Evolutionary conservation across 2,888 invertebrate species (phyloP).

Genomic region (Acanthosepion esculentum): DNA sequence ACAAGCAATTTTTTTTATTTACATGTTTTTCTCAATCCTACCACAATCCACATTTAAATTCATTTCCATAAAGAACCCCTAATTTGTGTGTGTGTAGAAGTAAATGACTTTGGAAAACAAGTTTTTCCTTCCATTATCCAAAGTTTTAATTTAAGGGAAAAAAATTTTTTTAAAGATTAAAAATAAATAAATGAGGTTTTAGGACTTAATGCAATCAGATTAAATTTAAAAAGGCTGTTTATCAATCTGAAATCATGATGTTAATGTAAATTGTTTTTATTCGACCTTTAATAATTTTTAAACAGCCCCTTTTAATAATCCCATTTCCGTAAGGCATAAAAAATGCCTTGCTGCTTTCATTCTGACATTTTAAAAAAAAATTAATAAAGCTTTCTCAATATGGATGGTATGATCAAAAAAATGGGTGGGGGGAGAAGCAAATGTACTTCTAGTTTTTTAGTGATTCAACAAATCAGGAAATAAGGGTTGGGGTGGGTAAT

Average conservation of each 20-base stretch:
- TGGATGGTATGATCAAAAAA: not conserved
- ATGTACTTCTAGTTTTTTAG: not conserved
- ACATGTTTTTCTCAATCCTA: no score
- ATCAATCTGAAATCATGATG: not conserved
- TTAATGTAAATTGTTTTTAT: conserved; percentile 33
- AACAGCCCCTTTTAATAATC: not conserved
- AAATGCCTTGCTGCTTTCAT: not conserved
- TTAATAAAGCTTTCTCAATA: not conserved
- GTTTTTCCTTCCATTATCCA: not conserved
- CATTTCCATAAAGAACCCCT: not conserved
- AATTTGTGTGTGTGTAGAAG: not conserved
- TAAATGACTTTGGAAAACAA: not conserved
- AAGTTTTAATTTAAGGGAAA: not conserved
- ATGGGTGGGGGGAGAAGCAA: not conserved
- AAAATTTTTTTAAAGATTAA: not conserved
- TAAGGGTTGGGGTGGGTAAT: not conserved
- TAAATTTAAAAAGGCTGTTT: not conserved
- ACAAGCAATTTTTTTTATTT: no score
- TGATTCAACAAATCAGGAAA: conserved; percentile 22
- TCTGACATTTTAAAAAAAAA: not conserved
- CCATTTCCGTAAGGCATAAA: not conserved
- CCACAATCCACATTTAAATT: not conserved
- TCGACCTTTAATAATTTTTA: not conserved
- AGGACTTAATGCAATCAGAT: not conserved
- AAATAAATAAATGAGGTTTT: no score